A percentile compares a stretch with the other conserved stretches of the same genome.
Conservation (phyloP, 1,140 invertebrate species). For the Dolichoris vasculosae region DNA sequence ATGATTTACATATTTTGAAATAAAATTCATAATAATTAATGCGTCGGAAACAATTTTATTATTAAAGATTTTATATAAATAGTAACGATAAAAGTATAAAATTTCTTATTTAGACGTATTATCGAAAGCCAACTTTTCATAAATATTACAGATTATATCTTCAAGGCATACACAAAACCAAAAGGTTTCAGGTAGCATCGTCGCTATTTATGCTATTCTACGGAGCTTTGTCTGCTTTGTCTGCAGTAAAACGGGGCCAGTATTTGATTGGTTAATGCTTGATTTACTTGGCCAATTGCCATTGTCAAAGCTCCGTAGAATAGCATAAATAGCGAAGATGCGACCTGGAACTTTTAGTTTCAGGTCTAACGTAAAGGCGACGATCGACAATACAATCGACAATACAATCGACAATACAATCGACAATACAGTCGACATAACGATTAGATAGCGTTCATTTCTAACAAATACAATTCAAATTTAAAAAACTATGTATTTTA, state of each 20-base stretch:
- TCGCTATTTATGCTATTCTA: neutral
- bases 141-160: neutral
- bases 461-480: neutral
- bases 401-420: too few relatives aligned
- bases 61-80: too few relatives aligned
- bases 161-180: neutral
- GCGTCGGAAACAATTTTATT: neutral
- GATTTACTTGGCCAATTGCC: slow-evolving; percentile 21
- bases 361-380: neutral
- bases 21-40: neutral
- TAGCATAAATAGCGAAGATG: neutral
- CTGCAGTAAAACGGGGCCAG: neutral
- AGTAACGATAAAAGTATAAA: too few relatives aligned
- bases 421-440: too few relatives aligned
- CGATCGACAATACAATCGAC: too few relatives aligned
- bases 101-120: too few relatives aligned
- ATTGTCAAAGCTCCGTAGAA: slow-evolving; percentile 5
- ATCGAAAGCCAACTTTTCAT: too few relatives aligned
- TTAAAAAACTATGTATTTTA: too few relatives aligned
- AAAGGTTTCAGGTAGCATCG: neutral
- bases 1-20: too few relatives aligned
- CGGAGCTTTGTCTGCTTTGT: neutral
- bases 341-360: neutral
- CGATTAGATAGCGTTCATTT: too few relatives aligned
- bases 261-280: slow-evolving; percentile 7